Base-by-base conservation (phyloP, 2,797 vertebrate species). In the Brachyalestes nurse region DNA sequence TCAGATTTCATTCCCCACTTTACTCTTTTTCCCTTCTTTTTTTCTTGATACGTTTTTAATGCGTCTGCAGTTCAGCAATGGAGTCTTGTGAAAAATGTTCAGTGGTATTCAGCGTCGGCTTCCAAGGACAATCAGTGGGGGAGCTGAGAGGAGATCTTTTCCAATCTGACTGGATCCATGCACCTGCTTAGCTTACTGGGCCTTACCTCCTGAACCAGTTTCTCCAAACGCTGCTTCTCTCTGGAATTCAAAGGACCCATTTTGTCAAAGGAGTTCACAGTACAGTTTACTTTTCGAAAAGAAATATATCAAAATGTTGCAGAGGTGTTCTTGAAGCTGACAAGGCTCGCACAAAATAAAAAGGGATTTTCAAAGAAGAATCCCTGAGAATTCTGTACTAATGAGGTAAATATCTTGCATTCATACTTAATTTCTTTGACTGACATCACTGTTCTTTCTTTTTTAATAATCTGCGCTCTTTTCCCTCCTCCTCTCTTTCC, bases 121-220 rank as follows among this genome's bases (percentile, higher is more conserved):
- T 93, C 94, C 93, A 93, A 94, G 94, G 94, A 93, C 91, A 92
- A 92, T 92, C 90, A 92, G 84, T 90, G 90, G 90, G 92, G 93
- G 92, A 93, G 90, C 93, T 90, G 90, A 91, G 87, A 86, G 92
- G 92, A 90, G 86, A 85, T 86, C 90, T 90, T 87, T 89, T 86
- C 78, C 79, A 89, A 90, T 92, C 87, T 88, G 90, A 90, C 91
- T 90, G 94, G 92, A 94, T 93, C 91, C 89, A 89, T 91, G 92
- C 94, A 96, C 95, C 95, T 94, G 95, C 94, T 92, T 94, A 95
- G 93, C 90, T 92, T 90, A 91, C 90, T 91, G 92, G 95, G 95
- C 95, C 94, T 95, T 88, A 93, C 92, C 90, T 94, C 89, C 92
- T 90, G 83, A 85, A 90, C 88, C 86, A 88, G 93, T 92, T 92